These are phyloP conservation scores for Euzetes globulus DNA, from an alignment of 2,888 invertebrate genomes.

Conservation along the genomic window DNA sequence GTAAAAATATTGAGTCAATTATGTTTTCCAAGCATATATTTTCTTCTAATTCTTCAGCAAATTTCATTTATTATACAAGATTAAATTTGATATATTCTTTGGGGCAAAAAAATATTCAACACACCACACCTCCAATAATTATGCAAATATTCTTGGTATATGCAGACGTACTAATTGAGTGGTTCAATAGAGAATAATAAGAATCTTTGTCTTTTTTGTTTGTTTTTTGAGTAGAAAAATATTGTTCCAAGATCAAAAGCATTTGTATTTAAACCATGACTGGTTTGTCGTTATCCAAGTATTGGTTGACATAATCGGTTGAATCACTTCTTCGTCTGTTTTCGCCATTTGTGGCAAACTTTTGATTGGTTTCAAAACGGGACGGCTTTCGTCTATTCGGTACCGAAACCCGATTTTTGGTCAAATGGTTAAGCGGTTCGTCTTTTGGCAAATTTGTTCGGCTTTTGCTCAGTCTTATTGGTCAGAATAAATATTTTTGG, in stretches of 20 bases:
- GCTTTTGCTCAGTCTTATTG: background rate
- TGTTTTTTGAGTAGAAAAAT: too few species aligned
- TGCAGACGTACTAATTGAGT: too few species aligned
- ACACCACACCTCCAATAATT: too few species aligned
- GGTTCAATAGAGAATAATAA: too few species aligned
- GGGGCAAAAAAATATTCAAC: too few species aligned
- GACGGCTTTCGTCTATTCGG: constrained; percentile 27
- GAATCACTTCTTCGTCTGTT: constrained; percentile 5
- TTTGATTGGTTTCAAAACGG: constrained; percentile 17
- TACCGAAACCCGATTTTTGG: constrained; percentile 21
- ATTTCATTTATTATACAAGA: too few species aligned
- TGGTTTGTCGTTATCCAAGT: constrained; percentile 21
- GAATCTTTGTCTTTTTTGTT: too few species aligned
- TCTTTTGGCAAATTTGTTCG: background rate
- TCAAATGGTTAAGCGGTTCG: constrained; percentile 19
- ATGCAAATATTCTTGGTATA: too few species aligned
- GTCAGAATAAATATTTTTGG: background rate
- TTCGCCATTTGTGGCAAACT: background rate
- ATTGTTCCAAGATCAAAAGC: background rate
- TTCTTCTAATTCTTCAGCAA: too few species aligned
- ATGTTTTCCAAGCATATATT: too few species aligned
- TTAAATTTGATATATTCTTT: too few species aligned
- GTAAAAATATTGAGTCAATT: too few species aligned
- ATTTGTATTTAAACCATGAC: constrained; percentile 25
- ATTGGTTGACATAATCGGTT: constrained; percentile 16